Evolutionary conservation across 2,113 vertebrate genomes (phyloP).

Genomic region (Epinephelus cyanopodus): DNA sequence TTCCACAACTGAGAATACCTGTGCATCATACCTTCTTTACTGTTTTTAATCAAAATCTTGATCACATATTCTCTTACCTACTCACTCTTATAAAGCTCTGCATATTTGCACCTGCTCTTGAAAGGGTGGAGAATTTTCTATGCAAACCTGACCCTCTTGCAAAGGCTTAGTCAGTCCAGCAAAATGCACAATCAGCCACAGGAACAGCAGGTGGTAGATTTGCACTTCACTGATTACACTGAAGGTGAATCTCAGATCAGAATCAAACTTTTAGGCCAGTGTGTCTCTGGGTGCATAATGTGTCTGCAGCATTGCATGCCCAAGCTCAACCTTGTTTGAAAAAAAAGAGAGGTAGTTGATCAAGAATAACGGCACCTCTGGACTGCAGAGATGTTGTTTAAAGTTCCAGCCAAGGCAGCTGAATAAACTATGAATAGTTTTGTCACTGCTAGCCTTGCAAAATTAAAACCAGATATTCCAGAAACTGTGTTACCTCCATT

Average conservation of each 20-base stretch:
- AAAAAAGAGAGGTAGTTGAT: background rate
- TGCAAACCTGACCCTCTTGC: background rate
- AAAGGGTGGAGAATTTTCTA: background rate
- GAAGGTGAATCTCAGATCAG: background rate
- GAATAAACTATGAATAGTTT: background rate
- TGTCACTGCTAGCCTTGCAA: background rate
- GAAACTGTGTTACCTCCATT: background rate
- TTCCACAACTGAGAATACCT: no score
- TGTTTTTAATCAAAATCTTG: no score
- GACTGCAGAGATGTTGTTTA: background rate
- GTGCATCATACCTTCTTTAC: no score
- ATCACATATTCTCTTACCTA: no score
- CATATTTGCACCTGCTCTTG: background rate
- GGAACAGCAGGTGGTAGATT: background rate
- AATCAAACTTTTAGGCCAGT: background rate
- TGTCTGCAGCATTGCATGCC: background rate
- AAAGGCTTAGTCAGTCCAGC: background rate
- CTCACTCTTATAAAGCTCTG: no score
- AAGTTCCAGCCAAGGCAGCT: background rate
- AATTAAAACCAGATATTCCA: background rate
- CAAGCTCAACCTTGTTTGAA: background rate
- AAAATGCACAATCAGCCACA: background rate
- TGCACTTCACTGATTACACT: conserved; percentile 24
- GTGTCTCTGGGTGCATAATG: background rate
- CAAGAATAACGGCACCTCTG: background rate